phyloP scores from a whole-genome alignment of 2,797 vertebrate genomes.

The Megaceryle alcyon region DNA sequence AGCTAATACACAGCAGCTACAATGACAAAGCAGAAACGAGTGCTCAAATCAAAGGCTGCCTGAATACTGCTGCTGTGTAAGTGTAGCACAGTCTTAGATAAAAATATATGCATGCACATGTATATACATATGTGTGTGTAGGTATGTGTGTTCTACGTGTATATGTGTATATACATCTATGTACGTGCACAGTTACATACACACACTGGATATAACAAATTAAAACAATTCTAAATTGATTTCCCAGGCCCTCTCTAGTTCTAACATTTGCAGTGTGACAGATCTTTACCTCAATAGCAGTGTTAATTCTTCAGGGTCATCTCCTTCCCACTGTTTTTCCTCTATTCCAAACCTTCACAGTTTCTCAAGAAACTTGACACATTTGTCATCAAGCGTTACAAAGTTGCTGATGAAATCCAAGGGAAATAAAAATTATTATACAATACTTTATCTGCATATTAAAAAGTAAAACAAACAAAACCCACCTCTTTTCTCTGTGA shows the following conservation, averaged over 20 bases:
- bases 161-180: background rate
- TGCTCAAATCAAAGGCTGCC: background rate
- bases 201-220: background rate
- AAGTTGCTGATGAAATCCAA: conserved; percentile 2
- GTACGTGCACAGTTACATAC: background rate
- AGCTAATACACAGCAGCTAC: background rate
- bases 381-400: background rate
- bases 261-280: background rate
- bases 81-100: background rate
- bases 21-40: background rate
- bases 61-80: background rate
- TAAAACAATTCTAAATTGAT: background rate
- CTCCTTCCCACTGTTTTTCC: background rate
- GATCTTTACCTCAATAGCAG: background rate
- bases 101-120: background rate
- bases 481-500: background rate
- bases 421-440: background rate
- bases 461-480: background rate
- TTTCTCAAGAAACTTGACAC: background rate
- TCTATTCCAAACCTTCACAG: background rate
- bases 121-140: background rate
- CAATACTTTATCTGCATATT: background rate
- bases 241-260: background rate
- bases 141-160: background rate
- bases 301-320: background rate